A percentile compares a stretch with the other conserved stretches of the same genome.
Conservation (phyloP, 2,888 invertebrate species). For the Willowsia nigromaculata region DNA sequence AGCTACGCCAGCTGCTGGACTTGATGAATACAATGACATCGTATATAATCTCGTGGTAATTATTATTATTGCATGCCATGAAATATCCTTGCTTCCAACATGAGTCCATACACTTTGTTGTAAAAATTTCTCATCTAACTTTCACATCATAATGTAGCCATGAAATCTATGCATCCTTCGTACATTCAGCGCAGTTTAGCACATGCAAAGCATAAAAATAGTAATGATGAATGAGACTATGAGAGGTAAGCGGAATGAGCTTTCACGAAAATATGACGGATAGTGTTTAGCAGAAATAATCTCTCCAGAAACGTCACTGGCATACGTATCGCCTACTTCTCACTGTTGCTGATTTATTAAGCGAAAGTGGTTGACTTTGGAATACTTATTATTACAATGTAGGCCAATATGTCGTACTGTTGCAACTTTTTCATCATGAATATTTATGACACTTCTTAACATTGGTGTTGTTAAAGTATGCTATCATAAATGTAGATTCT, state of each 20-base stretch:
- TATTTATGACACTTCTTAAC: too few species aligned
- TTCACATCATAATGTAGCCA: neutral
- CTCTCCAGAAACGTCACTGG: conserved; percentile 23
- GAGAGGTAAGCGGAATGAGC: neutral
- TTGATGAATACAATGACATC: conserved; percentile 24
- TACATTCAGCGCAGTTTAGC: too few species aligned
- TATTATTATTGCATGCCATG: neutral
- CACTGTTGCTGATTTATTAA: neutral
- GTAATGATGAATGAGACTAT: too few species aligned
- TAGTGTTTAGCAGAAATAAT: neutral
- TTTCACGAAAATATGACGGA: neutral
- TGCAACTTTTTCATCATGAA: neutral
- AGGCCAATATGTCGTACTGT: neutral
- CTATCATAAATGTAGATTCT: too few species aligned
- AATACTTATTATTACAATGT: neutral
- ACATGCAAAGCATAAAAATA: too few species aligned
- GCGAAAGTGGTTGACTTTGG: neutral
- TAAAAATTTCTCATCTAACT: neutral
- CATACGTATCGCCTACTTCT: neutral
- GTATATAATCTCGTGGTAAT: neutral
- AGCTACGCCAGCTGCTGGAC: neutral
- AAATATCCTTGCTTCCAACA: neutral
- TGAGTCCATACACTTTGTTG: neutral
- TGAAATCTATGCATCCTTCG: too few species aligned
- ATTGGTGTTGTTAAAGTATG: too few species aligned